Evolutionary conservation across 1,140 invertebrate genomes (phyloP).

Genomic region (Cryptotermes secundus): DNA sequence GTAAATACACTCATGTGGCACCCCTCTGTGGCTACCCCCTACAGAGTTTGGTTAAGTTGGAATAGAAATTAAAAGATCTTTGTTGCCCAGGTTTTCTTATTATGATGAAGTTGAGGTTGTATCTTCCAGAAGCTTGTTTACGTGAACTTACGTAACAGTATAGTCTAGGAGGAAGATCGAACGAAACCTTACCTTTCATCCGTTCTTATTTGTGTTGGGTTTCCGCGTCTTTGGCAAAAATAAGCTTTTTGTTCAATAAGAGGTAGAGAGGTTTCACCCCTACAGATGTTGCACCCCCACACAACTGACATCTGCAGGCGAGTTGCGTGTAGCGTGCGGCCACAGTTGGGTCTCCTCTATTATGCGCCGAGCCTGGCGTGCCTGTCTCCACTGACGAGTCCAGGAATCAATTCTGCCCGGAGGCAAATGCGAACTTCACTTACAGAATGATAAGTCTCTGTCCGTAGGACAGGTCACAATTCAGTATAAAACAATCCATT

Average conservation of each 20-base stretch:
- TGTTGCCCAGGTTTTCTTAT: background rate
- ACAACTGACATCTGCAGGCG: background rate
- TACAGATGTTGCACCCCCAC: background rate
- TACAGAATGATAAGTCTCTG: too few species aligned
- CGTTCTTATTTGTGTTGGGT: background rate
- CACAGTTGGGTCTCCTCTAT: background rate
- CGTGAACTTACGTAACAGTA: background rate
- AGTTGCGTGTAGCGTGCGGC: background rate
- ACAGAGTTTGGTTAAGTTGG: background rate
- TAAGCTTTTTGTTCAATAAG: background rate
- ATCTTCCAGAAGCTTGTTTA: background rate
- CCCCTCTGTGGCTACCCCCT: background rate
- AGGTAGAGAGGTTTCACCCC: background rate
- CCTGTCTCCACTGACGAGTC: too few species aligned
- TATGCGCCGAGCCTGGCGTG: too few species aligned
- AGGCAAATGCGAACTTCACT: too few species aligned
- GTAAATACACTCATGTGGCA: background rate
- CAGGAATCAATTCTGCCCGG: too few species aligned
- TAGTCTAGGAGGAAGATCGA: too few species aligned
- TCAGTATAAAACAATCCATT: too few species aligned
- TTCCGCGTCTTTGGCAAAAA: constrained; percentile 14
- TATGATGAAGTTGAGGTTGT: background rate
- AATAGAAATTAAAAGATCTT: constrained; percentile 5
- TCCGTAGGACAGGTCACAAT: too few species aligned
- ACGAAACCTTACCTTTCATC: background rate